Evolutionary conservation across 2,797 vertebrate genomes (phyloP), one percentile per base, ranked within the genome.

Genomic region (Eremophila alpestris): DNA sequence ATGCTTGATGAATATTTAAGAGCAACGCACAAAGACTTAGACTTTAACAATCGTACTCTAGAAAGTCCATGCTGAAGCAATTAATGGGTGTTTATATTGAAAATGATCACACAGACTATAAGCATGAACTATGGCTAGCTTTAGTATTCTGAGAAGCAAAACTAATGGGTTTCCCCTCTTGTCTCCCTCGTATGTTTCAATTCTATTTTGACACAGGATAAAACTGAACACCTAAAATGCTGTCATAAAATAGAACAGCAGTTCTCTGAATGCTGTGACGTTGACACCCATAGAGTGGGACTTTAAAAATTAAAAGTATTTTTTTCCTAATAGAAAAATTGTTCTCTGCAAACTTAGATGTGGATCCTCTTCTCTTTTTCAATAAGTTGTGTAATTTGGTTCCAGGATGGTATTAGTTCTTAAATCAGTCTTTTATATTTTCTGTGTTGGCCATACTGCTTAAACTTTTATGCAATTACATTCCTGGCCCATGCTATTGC

Each of bases 1-100:
- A 67, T 5, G 5, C 20, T 45, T 29, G 15, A 18, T 29, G 30
- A 59, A 21, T 55, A 75, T 89, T 67, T 70, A 75, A 63, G 32
- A 78, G 34, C 0, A 1, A 83, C 0, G 11, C 16, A 46, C 1
- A 1, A 83, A 73, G 21, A 10, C 7, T 32, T 36, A 36, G 36
- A 83, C 11, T 56, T 64, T 38, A 24, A n/a, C 26, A 38, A 24
- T 1, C 4, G 34, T 49, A 40, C 36, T 77, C 55, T 27, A 46
- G 30, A 64, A 90, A 56, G 17, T 55, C 54, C 52, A 45, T 8
- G 10, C 13, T 90, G 74, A 56, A 58, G 32, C 41, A 56, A 49
- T 38, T 67, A 63, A 70, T 11, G 73, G 52, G 29, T 51, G n/a
- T 60, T 67, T 51, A 30, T 34, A 43, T 6, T 22, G 26, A 76